phyloP scores from a whole-genome alignment of 2,113 vertebrate genomes.

The Synodontis membranacea region DNA sequence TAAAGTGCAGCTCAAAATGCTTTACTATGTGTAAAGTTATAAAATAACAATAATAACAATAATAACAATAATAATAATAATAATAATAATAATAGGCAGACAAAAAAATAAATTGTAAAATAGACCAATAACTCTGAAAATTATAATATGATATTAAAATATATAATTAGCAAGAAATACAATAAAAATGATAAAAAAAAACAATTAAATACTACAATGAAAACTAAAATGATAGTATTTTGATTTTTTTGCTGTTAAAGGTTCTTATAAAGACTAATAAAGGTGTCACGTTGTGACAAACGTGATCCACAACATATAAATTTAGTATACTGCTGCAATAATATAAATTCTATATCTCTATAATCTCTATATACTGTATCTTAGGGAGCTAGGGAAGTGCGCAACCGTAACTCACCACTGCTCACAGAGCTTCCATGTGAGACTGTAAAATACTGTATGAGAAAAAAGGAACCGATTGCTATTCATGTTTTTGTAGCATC shows the following conservation, averaged over 20 bases:
- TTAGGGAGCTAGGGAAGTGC: not conserved
- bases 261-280: not conserved
- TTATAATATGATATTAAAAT: not conserved
- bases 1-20: not conserved
- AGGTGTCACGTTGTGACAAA: not conserved
- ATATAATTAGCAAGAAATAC: not conserved
- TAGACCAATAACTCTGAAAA: no score
- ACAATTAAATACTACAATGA: not conserved
- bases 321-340: no score
- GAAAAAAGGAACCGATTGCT: conserved; percentile 14
- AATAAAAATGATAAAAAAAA: not conserved
- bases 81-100: no score
- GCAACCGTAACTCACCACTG: not conserved
- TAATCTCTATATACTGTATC: not conserved
- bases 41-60: not conserved
- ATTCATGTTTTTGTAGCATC: conserved; percentile 9
- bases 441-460: not conserved
- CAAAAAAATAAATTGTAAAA: no score
- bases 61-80: no score
- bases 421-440: not conserved
- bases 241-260: no score
- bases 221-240: not conserved
- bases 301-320: not conserved
- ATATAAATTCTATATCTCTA: no score
- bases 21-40: not conserved